Evolutionary conservation across 1,140 invertebrate genomes (phyloP), one percentile per base, ranked within the genome.

Genomic region (Babylonia areolata): DNA sequence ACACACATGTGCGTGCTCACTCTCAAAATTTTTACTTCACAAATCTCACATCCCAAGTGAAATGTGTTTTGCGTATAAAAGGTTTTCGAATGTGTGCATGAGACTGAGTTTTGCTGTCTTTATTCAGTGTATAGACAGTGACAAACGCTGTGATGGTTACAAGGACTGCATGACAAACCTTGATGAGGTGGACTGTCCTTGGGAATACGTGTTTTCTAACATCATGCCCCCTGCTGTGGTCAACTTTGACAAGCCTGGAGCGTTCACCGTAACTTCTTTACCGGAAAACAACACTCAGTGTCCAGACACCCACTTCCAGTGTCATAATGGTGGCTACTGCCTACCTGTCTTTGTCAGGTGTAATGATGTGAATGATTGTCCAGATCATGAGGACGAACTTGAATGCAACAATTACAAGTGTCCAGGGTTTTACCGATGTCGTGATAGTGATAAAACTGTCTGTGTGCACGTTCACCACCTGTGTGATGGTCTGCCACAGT

Each of bases 401-500:
- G 17, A 28, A 11, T 83, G 81, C 15, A 15, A 39, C 15, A 9
- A 40, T 1, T 69, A 71, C 58, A 46, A 17, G 35, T 83, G 81
- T 69, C 58, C 81, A 0, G 81, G 81, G 28, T 71, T 83, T 17
- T 83, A 83, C 64, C 81, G 81, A n/a, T 83, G 81, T 40, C 81
- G 40, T 2, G 23, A 12, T 28, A n/a, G 33, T 1, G 15, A 31
- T 23, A 81, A 51, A 6, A 40, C 28, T 3, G 58, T 83, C 9
- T 83, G 81, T 40, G 54, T 83, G 15, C 81, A 83, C 39, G 33
- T 23, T 17, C 58, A 83, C 58, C 54, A 83, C 37, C 54, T 83
- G 58, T 83, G 81, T 46, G 81, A 83, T 42, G 81, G 81, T 54
- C 58, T 35, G 81, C 81, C 81, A 5, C 81, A 83, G 81, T 83